Evolutionary conservation across 2,888 invertebrate species (phyloP).

Genomic region (Drosophila anceps): DNA sequence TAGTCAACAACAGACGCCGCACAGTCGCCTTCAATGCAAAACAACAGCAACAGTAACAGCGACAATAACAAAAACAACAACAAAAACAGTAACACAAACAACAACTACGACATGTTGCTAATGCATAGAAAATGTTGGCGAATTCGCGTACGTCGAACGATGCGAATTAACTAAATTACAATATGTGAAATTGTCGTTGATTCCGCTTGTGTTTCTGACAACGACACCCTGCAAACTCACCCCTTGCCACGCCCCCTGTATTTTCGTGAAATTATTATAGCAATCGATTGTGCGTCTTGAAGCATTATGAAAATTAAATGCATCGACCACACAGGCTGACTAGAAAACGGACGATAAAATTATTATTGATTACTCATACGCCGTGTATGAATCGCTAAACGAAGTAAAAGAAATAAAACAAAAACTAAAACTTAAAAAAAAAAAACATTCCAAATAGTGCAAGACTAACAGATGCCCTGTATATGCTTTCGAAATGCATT

Average conservation of each 20-base stretch:
- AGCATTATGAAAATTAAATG: slow-evolving; percentile 64
- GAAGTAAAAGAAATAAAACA: slow-evolving; percentile 29
- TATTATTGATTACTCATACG: slow-evolving; percentile 79
- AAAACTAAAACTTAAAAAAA: slow-evolving; percentile 13
- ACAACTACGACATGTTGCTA: slow-evolving; percentile 59
- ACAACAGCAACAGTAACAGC: slow-evolving; percentile 34
- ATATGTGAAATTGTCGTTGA: slow-evolving; percentile 71
- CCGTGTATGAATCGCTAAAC: slow-evolving; percentile 50
- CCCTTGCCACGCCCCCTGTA: slow-evolving; percentile 32
- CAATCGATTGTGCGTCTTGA: slow-evolving; percentile 73
- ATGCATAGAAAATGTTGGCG: slow-evolving; percentile 58
- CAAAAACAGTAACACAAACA: slow-evolving; percentile 19
- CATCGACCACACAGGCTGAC: slow-evolving; percentile 49
- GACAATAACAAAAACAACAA: slow-evolving; percentile 23
- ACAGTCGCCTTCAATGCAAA: slow-evolving; percentile 70
- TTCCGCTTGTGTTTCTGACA: slow-evolving; percentile 8
- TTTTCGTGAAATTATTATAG: slow-evolving; percentile 76
- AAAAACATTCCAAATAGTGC: background rate
- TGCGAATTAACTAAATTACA: slow-evolving; percentile 78
- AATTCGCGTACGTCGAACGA: slow-evolving; percentile 75
- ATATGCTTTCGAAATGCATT: background rate
- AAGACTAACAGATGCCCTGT: slow-evolving; percentile 22
- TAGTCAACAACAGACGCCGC: slow-evolving; percentile 76
- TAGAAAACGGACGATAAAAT: slow-evolving; percentile 66
- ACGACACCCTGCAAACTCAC: background rate